Conservation (phyloP, 2,113 vertebrate genomes). For the Vulpes lagopus region DNA sequence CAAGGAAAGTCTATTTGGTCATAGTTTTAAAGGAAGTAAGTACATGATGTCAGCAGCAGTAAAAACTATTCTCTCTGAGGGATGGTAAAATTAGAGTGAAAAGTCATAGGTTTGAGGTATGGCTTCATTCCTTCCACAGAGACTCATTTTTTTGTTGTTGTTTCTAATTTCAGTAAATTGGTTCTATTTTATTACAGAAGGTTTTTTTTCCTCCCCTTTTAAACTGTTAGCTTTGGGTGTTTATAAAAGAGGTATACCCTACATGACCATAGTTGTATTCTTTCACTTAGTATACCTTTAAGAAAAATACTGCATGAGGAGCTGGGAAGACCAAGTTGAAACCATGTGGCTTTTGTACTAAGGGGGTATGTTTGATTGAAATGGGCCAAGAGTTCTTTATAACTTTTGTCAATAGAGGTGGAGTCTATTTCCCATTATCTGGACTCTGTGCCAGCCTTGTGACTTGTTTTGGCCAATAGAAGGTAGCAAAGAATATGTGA, state of each 20-base stretch:
- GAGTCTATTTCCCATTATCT: not conserved
- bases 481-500: not conserved
- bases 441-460: not conserved
- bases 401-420: not conserved
- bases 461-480: not conserved
- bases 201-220: not conserved
- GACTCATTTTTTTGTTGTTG: not conserved
- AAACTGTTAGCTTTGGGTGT: not conserved
- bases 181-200: slow-evolving; percentile 10
- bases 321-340: not conserved
- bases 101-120: not conserved
- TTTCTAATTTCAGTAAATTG: not conserved
- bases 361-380: not conserved
- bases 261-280: not conserved
- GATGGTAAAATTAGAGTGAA: not conserved
- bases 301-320: not conserved
- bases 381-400: not conserved
- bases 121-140: not conserved
- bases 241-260: not conserved
- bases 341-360: not conserved
- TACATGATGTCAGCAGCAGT: not conserved
- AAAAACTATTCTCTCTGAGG: not conserved
- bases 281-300: not conserved
- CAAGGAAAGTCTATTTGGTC: not conserved
- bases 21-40: not conserved